Base-by-base conservation (phyloP, 2,797 vertebrate genomes). In the Lepilemur ruficaudatus region DNA sequence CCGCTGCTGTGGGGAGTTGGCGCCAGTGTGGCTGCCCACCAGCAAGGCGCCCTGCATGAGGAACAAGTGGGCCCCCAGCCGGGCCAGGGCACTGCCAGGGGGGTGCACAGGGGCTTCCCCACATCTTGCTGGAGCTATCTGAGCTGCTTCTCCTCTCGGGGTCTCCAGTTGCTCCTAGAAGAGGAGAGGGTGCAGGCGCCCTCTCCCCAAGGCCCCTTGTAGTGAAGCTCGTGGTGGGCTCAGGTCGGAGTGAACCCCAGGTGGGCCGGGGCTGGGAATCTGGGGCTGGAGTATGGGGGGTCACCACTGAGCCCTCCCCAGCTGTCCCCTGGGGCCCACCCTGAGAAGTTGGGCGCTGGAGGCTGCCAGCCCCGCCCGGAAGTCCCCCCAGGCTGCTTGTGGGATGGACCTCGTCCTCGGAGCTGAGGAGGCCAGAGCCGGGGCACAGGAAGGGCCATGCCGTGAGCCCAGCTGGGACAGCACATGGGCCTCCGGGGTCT, bases 401-500 rank as follows among this genome's bases (percentile, higher is more conserved):
- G 59, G 20, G 78, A 78, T 38, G 32, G 22, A 43, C 22, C 13
- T 2, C 20, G 50, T 88, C 59, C 76, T 89, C 92, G 75, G 96
- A 79, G 63, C 50, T 87, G 75, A 84, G 83, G 84, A 78, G 79
- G 59, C 96, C 52, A 57, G 76, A 48, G 73, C 73, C 18, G 57
- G 76, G 75, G 48, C 84, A 48, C 85, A 63, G 89, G 92, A 83
- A 73, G 75, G 92, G 55, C 48, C 48, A 1, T 9, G 43, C 50
- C 5, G 57, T 10, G 46, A 93, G 91, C 61, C 75, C 70, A 72
- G 94, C 92, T 65, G 91, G 79, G 89, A 67, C 59, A 55, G 86
- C 89, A 67, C 46, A 41, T 50, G 52, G 75, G 38, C 94, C 93
- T 63, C 52, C 41, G 46, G 96, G 92, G 83, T 84, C 82, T 78